phyloP scores from a whole-genome alignment of 2,797 vertebrate species.

The Enteromius afrohamiltoni region DNA sequence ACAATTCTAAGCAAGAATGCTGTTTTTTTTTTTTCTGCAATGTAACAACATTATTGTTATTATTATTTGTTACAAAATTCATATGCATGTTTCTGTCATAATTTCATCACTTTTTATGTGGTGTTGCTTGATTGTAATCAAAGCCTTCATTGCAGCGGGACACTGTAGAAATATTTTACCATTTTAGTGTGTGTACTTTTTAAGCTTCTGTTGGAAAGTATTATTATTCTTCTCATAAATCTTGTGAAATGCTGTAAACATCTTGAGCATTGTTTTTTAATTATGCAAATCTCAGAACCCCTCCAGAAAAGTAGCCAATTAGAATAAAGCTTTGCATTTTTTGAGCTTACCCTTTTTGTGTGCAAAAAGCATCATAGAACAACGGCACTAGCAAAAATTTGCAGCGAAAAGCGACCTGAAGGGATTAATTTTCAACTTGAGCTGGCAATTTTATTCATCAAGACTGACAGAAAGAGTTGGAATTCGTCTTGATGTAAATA shows the following conservation, averaged over 20 bases:
- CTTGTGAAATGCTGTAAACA: neutral
- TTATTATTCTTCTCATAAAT: neutral
- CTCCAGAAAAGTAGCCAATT: neutral
- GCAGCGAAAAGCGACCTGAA: neutral
- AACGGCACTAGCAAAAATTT: neutral
- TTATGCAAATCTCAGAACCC: neutral
- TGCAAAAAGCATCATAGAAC: neutral
- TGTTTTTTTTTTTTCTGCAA: neutral
- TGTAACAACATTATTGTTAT: neutral
- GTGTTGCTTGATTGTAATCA: neutral
- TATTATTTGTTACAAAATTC: neutral
- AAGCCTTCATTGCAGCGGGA: neutral
- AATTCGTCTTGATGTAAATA: neutral
- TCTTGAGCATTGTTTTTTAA: neutral
- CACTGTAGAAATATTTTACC: neutral
- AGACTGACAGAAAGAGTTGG: conserved; percentile 9
- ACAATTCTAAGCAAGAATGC: too few relatives aligned
- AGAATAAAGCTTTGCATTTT: neutral
- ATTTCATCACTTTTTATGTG: neutral
- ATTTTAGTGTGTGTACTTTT: neutral
- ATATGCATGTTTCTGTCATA: neutral
- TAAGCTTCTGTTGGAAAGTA: neutral
- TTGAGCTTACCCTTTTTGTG: neutral
- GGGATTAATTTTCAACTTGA: neutral
- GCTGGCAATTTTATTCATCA: conserved; percentile 5